These are phyloP conservation scores for Laothoe populi DNA, from an alignment of 2,888 invertebrate species.

Conservation along the genomic window DNA sequence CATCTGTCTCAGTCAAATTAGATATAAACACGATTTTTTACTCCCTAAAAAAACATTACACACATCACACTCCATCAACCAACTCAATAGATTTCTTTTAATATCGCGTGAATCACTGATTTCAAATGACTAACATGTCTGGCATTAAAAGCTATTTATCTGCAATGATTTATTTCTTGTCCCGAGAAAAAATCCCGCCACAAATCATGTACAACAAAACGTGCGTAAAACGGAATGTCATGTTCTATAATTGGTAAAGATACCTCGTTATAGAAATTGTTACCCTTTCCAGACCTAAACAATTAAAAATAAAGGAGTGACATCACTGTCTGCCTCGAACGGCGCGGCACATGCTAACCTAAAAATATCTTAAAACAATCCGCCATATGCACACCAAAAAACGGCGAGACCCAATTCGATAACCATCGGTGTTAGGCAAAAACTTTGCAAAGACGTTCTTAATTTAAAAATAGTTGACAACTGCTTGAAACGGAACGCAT, in stretches of 20 bases:
- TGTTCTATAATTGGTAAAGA: slow-evolving; percentile 51
- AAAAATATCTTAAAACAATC: slow-evolving; percentile 75
- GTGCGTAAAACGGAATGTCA: slow-evolving; percentile 46
- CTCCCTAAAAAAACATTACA: slow-evolving; percentile 47
- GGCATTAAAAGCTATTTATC: slow-evolving; percentile 29
- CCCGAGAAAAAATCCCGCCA: slow-evolving; percentile 18
- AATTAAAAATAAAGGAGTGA: slow-evolving; percentile 70
- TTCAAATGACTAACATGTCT: slow-evolving; percentile 38
- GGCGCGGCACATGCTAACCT: slow-evolving; percentile 75
- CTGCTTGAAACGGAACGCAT: slow-evolving; percentile 47
- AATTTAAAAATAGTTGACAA: slow-evolving; percentile 56
- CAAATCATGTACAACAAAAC: slow-evolving; percentile 29
- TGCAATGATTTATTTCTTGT: slow-evolving; percentile 39
- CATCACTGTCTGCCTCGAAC: slow-evolving; percentile 79
- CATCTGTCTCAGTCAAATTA: slow-evolving; percentile 75
- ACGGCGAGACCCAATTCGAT: slow-evolving; percentile 52
- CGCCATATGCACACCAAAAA: slow-evolving; percentile 75
- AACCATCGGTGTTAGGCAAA: slow-evolving; percentile 47
- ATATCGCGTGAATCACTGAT: slow-evolving; percentile 47
- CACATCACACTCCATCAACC: slow-evolving; percentile 42
- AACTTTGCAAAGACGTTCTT: slow-evolving; percentile 45
- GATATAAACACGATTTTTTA: slow-evolving; percentile 67
- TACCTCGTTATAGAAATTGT: slow-evolving; percentile 51
- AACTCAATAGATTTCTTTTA: slow-evolving; percentile 44
- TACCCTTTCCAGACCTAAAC: slow-evolving; percentile 66